Evolutionary conservation across 2,113 vertebrate genomes (phyloP), one percentile per base, ranked within the genome.

Genomic region (Montifringilla adamsi): DNA sequence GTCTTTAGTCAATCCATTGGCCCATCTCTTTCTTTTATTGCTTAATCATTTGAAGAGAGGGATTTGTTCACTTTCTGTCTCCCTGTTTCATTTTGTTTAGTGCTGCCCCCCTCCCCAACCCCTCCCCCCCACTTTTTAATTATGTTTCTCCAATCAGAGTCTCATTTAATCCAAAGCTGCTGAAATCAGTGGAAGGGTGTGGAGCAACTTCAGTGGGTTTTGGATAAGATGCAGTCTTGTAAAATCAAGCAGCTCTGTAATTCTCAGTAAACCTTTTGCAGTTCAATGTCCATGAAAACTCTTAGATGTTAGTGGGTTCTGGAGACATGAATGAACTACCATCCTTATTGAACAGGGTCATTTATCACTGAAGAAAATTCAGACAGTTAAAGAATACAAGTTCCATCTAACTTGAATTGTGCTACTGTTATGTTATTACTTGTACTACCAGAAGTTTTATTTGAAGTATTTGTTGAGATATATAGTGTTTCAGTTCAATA

Each of bases 391-490:
- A 63, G 28, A 87, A 62, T 69, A 56, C 24, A 84, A n/a, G 19
- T 86, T 88, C 26, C 31, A 64, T 55, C 22, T 81, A 44, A 59
- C 35, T 73, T 91, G 39, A 80, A 41, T 67, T 50, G 11, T 69
- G 14, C 50, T 91, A 49, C 39, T 81, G 4, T 33, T 59, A 22
- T 30, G 9, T 37, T 79, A 33, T 62, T 86, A 11, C 41, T 76
- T 68, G 73, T 59, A 46, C 30, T 70, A 19, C 24, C 43, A 50
- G 24, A 23, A 80, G 15, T 69, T 93, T 93, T 43, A 30, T 35
- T 93, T 83, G 30, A 66, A 77, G 41, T 76, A 44, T 82, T 84
- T 89, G 23, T 89, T 64, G 37, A 89, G 72, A 44, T 46, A 69
- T 11, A 5, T 31, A n/a, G 50, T 35, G 11, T n/a, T 76, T 87